phyloP scores from a whole-genome alignment of 1,140 invertebrate species.

The Dinothrombium tinctorium region DNA sequence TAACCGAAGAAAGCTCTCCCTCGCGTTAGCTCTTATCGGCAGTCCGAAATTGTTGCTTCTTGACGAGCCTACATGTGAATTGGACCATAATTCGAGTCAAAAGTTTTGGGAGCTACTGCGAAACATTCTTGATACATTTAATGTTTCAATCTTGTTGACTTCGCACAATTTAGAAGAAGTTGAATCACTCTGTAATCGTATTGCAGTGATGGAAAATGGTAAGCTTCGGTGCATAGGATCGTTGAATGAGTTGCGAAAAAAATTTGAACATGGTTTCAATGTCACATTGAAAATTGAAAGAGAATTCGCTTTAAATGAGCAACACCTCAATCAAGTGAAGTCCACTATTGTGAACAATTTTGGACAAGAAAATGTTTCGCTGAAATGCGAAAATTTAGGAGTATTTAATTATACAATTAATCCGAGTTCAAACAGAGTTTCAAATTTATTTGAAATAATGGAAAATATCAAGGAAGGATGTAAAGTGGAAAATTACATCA shows the following conservation, averaged over 20 bases:
- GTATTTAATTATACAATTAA: too few relatives aligned
- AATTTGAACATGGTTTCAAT: slow-evolving; percentile 50
- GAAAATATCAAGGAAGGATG: too few relatives aligned
- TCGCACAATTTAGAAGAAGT: slow-evolving; percentile 13
- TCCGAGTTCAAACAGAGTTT: too few relatives aligned
- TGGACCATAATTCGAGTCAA: slow-evolving; percentile 28
- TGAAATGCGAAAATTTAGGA: too few relatives aligned
- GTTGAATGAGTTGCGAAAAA: slow-evolving; percentile 41
- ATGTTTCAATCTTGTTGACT: slow-evolving; percentile 24
- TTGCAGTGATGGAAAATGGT: slow-evolving; percentile 71
- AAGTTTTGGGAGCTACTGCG: slow-evolving; percentile 28
- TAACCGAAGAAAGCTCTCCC: too few relatives aligned
- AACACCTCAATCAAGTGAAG: not conserved
- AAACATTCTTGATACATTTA: slow-evolving; percentile 16
- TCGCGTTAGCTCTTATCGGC: too few relatives aligned
- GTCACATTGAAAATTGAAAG: slow-evolving; percentile 26
- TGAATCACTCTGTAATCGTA: slow-evolving; percentile 44
- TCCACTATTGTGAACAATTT: too few relatives aligned
- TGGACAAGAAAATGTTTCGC: too few relatives aligned
- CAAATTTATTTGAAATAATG: too few relatives aligned
- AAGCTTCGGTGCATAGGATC: slow-evolving; percentile 42
- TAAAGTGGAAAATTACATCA: too few relatives aligned
- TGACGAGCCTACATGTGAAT: slow-evolving; percentile 31
- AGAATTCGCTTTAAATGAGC: too few relatives aligned
- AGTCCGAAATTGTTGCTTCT: too few relatives aligned